Evolutionary conservation across 2,797 vertebrate species (phyloP).

Genomic region (Megalops cyprinoides): DNA sequence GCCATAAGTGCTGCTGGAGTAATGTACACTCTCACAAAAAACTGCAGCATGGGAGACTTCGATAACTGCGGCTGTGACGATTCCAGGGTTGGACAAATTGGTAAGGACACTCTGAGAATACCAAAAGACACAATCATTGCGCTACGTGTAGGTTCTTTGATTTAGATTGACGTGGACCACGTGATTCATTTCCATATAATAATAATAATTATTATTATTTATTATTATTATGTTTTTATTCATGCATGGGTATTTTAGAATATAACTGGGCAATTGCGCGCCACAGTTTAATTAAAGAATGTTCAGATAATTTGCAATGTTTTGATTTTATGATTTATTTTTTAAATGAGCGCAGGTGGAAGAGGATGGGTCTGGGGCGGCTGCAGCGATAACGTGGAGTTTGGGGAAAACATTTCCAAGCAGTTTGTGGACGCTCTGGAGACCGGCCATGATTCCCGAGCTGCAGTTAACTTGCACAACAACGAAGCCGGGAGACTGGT

Average conservation of each 20-base stretch:
- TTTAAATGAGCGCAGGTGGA: slow-evolving; percentile 79
- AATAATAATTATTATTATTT: no score
- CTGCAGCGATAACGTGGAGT: slow-evolving; percentile 93
- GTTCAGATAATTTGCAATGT: not conserved
- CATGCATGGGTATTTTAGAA: not conserved
- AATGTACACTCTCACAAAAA: slow-evolving; percentile 93
- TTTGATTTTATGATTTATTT: slow-evolving; percentile 26
- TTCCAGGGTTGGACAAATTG: slow-evolving; percentile 85
- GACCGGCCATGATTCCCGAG: slow-evolving; percentile 89
- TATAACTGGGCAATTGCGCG: not conserved
- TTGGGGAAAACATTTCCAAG: slow-evolving; percentile 93
- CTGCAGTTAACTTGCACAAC: slow-evolving; percentile 94
- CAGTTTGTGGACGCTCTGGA: slow-evolving; percentile 93
- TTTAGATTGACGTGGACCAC: no score
- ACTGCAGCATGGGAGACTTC: slow-evolving; percentile 96
- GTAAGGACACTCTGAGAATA: slow-evolving; percentile 59
- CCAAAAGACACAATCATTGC: not conserved
- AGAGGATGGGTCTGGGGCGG: slow-evolving; percentile 97
- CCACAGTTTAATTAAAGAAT: not conserved
- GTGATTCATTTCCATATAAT: not conserved
- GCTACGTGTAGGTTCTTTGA: no score
- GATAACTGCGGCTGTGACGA: slow-evolving; percentile 95
- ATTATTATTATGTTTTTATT: not conserved
- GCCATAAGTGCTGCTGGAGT: slow-evolving; percentile 96
- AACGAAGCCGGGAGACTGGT: slow-evolving; percentile 92